Conservation (phyloP, 2,888 invertebrate species). For the Drosophila mulleri region DNA sequence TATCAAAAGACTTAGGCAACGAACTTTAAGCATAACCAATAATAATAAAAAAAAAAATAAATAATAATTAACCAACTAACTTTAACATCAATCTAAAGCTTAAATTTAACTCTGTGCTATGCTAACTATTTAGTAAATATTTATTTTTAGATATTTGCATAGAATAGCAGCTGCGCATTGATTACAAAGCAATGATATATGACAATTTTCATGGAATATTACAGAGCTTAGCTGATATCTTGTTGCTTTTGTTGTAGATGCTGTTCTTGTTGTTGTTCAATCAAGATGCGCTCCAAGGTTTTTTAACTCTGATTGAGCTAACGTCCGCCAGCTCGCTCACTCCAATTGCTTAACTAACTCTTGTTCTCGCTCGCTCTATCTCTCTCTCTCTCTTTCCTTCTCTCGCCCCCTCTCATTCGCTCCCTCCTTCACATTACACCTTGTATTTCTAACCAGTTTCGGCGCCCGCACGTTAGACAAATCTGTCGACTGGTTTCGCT, state of each 20-base stretch:
- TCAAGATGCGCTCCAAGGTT: constrained; percentile 79
- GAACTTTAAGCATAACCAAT: constrained; percentile 16
- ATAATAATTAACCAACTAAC: constrained; percentile 1
- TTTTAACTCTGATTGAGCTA: constrained; percentile 39
- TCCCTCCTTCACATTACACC: constrained; percentile 10
- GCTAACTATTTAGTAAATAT: constrained; percentile 21
- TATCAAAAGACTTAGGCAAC: constrained; percentile 41
- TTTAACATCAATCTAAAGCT: neutral
- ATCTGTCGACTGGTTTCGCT: constrained; percentile 70
- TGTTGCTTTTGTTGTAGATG: neutral
- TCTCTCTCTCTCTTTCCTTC: neutral
- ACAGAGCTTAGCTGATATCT: constrained; percentile 8
- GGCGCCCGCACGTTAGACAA: constrained; percentile 66
- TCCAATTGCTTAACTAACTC: neutral
- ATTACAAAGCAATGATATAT: constrained; percentile 21
- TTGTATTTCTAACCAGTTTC: constrained; percentile 69
- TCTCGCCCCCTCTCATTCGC: neutral
- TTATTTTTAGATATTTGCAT: constrained; percentile 15
- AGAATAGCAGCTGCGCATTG: constrained; percentile 6
- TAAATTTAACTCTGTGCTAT: neutral
- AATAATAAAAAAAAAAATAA: neutral
- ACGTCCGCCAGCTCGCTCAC: constrained; percentile 1
- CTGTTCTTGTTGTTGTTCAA: constrained; percentile 29
- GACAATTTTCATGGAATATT: constrained; percentile 28
- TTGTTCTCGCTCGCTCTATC: neutral